Base-by-base conservation (phyloP, 2,113 vertebrate genomes). In the Pangasianodon gigas region DNA sequence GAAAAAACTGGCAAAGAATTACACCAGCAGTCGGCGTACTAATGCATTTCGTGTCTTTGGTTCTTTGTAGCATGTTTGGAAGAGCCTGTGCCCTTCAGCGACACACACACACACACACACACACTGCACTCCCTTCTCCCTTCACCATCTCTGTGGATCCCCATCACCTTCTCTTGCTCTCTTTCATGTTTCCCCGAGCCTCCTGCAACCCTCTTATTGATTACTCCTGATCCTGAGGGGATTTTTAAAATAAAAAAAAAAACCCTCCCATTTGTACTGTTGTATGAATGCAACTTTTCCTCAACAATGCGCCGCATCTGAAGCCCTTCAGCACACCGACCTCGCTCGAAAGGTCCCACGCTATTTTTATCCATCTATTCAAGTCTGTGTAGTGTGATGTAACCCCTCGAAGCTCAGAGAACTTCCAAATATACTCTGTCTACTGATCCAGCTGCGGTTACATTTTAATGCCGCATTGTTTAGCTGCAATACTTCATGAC, bases 161-260 rank as follows among this genome's bases (percentile, higher is more conserved):
- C 60, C 79, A 52, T 81, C 79, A 56, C 80, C 88, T 32, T 77
- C 37, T 74, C 74, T 62, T 62, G 46, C 67, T 81, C 46, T 10
- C 54, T 83, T 89, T 89, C 52, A 87, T 79, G 77, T 82, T 54
- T 60, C 74, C 37, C 44, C 32, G 19, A 24, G 46, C 58, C 79
- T 81, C 74, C 74, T 62, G 44, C 75, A 77, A 83, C 21, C 71
- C 56, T 41, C 32, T 19, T 90, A 92, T 90, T 52, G 91, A 93
- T 93, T 90, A 54, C 52, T 69, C 41, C 52, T 79, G 37, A 85
- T 89, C 90, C 56, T 86, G 41, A 11, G 24, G 69, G 44, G 77
- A 16, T 77, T 75, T 46, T 65, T 54, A 37, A 16, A 67, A n/a
- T 4, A n/a, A 14, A n/a, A 11, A 29, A 67, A 69, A 16, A 52